These are phyloP conservation scores for Sebastes baramenuke DNA, from an alignment of 2,797 vertebrate genomes.

Conservation along the genomic window DNA sequence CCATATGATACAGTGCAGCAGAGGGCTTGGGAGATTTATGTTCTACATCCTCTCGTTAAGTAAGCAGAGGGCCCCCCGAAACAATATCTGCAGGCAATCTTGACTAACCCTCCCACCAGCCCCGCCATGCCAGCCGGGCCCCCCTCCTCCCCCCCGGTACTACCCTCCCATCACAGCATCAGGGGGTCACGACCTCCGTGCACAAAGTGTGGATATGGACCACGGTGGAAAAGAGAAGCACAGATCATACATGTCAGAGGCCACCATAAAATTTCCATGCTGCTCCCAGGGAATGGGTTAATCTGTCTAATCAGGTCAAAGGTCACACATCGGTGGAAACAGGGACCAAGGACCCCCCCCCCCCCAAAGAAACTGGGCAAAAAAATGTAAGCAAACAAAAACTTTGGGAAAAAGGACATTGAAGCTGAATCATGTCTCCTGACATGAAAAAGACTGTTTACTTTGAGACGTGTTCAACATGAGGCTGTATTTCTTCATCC, in stretches of 20 bases:
- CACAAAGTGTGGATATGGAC: conserved; percentile 25
- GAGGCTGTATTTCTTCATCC: not conserved
- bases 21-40: conserved; percentile 74
- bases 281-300: conserved; percentile 61
- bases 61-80: conserved; percentile 64
- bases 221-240: conserved; percentile 33
- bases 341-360: not conserved
- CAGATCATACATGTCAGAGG: conserved; percentile 45
- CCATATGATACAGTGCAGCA: conserved; percentile 48
- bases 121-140: conserved; percentile 41
- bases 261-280: conserved; percentile 58
- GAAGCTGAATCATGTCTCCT: not conserved
- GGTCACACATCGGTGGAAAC: conserved; percentile 30
- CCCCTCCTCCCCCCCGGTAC: not conserved
- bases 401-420: conserved; percentile 3
- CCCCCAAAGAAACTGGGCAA: not conserved
- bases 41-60: conserved; percentile 71
- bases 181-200: conserved; percentile 31
- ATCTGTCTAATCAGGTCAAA: conserved; percentile 55
- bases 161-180: conserved; percentile 14
- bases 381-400: conserved; percentile 20
- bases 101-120: conserved; percentile 41
- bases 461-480: not conserved
- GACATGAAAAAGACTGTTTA: conserved; percentile 2
- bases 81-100: conserved; percentile 79